Evolutionary conservation across 2,888 invertebrate species (phyloP).

Genomic region (Eupithecia tripunctaria): DNA sequence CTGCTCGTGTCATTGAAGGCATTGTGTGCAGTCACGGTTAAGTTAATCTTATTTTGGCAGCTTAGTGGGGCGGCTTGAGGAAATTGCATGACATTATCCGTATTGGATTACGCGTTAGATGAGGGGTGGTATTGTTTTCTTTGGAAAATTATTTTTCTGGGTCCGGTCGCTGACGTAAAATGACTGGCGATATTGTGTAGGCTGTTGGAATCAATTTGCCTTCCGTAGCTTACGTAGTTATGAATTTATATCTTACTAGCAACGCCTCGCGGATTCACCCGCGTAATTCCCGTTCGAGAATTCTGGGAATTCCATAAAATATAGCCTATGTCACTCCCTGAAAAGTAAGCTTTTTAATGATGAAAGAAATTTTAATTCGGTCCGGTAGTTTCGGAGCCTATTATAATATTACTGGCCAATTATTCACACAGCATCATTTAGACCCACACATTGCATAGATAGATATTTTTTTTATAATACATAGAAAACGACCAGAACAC

Average conservation of each 20-base stretch:
- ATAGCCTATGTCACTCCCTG: too few species aligned
- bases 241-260: background rate
- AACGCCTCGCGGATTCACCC: too few species aligned
- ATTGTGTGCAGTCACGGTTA: slow-evolving; percentile 49
- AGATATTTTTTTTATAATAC: too few species aligned
- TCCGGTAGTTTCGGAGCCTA: too few species aligned
- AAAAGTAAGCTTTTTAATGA: too few species aligned
- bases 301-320: too few species aligned
- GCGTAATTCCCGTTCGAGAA: too few species aligned
- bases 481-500: too few species aligned
- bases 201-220: slow-evolving; percentile 13
- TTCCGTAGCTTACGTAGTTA: slow-evolving; percentile 4
- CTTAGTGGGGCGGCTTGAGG: slow-evolving; percentile 36
- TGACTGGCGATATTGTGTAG: slow-evolving; percentile 17
- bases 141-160: slow-evolving; percentile 27
- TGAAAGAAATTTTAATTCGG: too few species aligned
- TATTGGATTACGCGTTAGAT: slow-evolving; percentile 43
- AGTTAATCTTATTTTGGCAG: slow-evolving; percentile 46
- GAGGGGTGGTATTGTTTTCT: slow-evolving; percentile 44
- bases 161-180: slow-evolving; percentile 20
- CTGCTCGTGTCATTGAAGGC: slow-evolving; percentile 55
- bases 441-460: too few species aligned
- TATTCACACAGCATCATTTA: too few species aligned
- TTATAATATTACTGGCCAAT: too few species aligned
- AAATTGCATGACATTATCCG: slow-evolving; percentile 47